Evolutionary conservation across 2,888 invertebrate species (phyloP).

Genomic region (Ophioninae sp.): DNA sequence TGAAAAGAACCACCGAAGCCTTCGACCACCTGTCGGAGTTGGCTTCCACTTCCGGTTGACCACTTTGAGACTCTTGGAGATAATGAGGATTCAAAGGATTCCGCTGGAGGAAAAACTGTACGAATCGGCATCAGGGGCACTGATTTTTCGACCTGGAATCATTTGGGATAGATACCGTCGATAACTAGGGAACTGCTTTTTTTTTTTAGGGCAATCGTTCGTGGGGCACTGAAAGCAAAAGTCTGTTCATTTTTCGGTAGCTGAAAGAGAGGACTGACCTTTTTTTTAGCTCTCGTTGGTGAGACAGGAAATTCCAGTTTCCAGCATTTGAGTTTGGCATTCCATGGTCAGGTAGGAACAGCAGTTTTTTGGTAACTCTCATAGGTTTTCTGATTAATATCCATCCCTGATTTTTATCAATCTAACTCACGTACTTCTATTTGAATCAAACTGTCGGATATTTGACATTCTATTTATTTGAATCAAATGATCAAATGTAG

Average conservation of each 20-base stretch:
- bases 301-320: not conserved
- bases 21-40: constrained; percentile 18
- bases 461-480: too few species aligned
- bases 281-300: not conserved
- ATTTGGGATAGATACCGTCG: not conserved
- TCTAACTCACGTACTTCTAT: too few species aligned
- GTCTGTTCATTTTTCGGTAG: not conserved
- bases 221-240: not conserved
- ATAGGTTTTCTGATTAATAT: not conserved
- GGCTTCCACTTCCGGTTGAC: not conserved
- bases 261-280: not conserved
- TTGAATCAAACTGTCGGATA: too few species aligned
- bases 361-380: not conserved
- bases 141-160: not conserved
- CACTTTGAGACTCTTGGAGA: not conserved
- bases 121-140: not conserved
- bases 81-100: not conserved
- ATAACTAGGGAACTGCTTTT: not conserved
- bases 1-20: not conserved
- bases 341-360: not conserved
- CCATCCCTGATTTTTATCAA: too few species aligned
- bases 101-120: not conserved
- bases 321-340: not conserved
- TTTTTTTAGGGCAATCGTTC: not conserved
- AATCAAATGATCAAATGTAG: too few species aligned